Base-by-base conservation (phyloP, 2,113 vertebrate species). In the Reinhardtius hippoglossoides region DNA sequence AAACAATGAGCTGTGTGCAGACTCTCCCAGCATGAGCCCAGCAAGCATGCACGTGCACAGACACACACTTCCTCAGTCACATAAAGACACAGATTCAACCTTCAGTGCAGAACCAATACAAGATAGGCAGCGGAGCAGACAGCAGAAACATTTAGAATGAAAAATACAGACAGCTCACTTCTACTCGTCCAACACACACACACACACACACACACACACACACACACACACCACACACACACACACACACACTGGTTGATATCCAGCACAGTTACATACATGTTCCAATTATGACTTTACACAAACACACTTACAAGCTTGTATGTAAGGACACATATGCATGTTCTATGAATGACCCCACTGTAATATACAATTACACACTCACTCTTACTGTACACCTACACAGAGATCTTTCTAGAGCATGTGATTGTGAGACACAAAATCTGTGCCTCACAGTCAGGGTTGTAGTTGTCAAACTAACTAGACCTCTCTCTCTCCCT, bases 1-100 rank as follows among this genome's bases (percentile, higher is more conserved):
- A 86, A 63, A 88, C 85, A 81, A 80, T 81, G 80, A 77, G 79
- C 65, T 86, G 78, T 85, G 82, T 91, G 83, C 87, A 89, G 74
- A 88, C 79, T 72, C 77, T 85, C 82, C 24, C 81, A 83, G 85
- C 85, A 68, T 78, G 81, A 77, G 69, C 75, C 71, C 56, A 70
- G 87, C 81, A 72, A 60, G 42, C 73, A 56, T 57, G 37, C 69
- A 50, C 46, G 70, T 48, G 40, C 59, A 65, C 46, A 42, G 46
- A 44, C 52, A 58, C 44, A 62, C 80, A 66, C 64, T 23, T 63
- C 21, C 21, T 63, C 37, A 44, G 37, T 74, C 71, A 80, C 72
- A 80, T 7, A 70, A 46, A 85, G 58, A 81, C 75, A 54, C 66
- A 35, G n/a, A 85, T 81, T 80, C 87, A 90, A 83, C 84, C 71